Evolutionary conservation across 2,888 invertebrate genomes (phyloP).

Genomic region (Uloborus plumipes): DNA sequence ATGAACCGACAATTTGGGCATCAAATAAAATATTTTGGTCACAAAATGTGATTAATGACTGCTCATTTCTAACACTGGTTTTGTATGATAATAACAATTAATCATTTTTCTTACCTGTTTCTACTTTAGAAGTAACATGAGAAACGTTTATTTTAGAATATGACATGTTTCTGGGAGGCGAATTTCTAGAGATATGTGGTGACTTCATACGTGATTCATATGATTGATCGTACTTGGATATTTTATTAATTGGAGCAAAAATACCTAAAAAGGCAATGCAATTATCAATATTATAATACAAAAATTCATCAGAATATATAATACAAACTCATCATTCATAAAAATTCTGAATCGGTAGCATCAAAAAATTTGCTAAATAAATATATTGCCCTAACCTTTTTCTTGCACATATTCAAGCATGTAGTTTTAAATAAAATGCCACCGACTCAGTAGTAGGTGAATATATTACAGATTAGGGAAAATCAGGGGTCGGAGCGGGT

Average conservation of each 20-base stretch:
- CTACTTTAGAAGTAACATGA: conserved; percentile 72
- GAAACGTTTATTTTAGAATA: conserved; percentile 70
- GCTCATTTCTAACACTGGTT: no score
- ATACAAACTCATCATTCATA: not conserved
- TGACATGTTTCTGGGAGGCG: conserved; percentile 56
- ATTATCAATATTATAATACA: not conserved
- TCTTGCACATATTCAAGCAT: not conserved
- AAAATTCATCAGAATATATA: not conserved
- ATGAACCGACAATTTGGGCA: no score
- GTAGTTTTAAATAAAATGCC: not conserved
- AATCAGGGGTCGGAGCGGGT: no score
- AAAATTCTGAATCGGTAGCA: no score
- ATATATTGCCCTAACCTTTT: no score
- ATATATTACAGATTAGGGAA: no score
- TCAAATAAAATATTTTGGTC: no score
- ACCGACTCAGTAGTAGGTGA: no score
- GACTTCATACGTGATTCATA: conserved; percentile 30
- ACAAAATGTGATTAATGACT: no score
- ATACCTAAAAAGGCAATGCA: conserved; percentile 69
- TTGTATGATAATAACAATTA: no score
- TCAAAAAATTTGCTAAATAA: no score
- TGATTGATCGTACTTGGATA: conserved; percentile 69
- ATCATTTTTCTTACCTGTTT: conserved; percentile 70
- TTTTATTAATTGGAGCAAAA: conserved; percentile 73
- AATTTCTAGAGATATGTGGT: conserved; percentile 34